Percentiles rank a stretch among this genome's conserved stretches.
phyloP scores from a whole-genome alignment of 2,113 vertebrate species.

The Sebastes schlegelii region DNA sequence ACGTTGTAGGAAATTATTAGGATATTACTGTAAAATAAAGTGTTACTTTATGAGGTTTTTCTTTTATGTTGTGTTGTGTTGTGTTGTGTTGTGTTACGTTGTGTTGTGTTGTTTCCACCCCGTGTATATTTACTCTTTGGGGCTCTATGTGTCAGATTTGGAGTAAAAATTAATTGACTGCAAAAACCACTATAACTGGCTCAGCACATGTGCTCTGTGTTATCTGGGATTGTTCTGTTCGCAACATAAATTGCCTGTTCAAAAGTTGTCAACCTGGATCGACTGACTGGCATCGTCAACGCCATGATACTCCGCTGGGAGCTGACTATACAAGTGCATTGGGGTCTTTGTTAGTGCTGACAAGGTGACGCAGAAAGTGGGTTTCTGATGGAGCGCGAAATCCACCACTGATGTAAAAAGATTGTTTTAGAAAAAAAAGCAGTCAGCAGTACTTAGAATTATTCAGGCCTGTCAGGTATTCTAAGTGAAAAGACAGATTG shows the following conservation, averaged over 20 bases:
- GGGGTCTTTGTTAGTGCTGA: conserved; percentile 47
- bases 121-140: neutral
- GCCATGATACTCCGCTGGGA: conserved; percentile 31
- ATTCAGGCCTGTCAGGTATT: conserved; percentile 48
- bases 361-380: conserved; percentile 49
- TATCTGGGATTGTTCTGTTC: conserved; percentile 23
- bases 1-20: neutral
- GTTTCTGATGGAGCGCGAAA: conserved; percentile 52
- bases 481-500: conserved; percentile 64
- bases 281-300: conserved; percentile 20
- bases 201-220: conserved; percentile 30
- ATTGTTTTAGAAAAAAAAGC: conserved; percentile 37
- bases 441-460: conserved; percentile 64
- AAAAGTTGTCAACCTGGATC: conserved; percentile 39
- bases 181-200: conserved; percentile 19
- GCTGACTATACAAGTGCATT: conserved; percentile 54
- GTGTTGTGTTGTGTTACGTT: neutral
- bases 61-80: neutral
- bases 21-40: neutral
- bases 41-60: neutral
- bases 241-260: conserved; percentile 40
- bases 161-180: conserved; percentile 8
- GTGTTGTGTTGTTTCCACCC: neutral
- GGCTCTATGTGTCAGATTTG: neutral
- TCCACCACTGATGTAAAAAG: conserved; percentile 46